Conservation (phyloP, 2,113 vertebrate species). For the Patagioenas fasciata region DNA sequence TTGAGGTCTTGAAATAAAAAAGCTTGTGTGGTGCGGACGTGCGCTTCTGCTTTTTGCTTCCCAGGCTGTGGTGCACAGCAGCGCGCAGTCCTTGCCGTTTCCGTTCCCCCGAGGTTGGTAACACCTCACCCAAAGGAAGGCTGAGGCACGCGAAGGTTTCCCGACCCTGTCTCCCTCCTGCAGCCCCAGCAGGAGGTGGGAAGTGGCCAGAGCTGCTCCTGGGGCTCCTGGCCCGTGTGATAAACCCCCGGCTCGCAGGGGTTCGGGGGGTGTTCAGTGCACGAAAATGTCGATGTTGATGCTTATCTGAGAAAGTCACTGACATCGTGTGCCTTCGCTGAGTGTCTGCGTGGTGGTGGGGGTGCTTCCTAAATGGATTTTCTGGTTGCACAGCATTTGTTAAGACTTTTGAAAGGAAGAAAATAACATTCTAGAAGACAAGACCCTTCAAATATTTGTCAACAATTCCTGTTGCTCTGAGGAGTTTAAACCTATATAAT, state of each 20-base stretch:
- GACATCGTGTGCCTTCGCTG: accelerated
- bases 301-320: background rate
- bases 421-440: background rate
- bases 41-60: background rate
- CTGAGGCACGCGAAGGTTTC: background rate
- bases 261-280: background rate
- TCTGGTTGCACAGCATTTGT: background rate
- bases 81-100: background rate
- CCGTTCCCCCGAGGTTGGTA: background rate
- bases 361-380: background rate
- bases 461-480: background rate
- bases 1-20: background rate
- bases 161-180: background rate
- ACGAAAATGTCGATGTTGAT: accelerated
- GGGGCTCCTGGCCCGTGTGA: background rate
- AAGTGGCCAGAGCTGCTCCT: background rate
- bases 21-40: background rate
- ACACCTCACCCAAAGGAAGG: background rate
- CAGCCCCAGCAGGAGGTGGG: background rate
- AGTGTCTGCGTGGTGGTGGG: background rate
- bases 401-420: background rate
- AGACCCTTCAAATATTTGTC: background rate
- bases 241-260: background rate
- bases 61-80: background rate
- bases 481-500: background rate